phyloP scores from a whole-genome alignment of 1,140 invertebrate genomes.

The Cotesia chilonis region DNA sequence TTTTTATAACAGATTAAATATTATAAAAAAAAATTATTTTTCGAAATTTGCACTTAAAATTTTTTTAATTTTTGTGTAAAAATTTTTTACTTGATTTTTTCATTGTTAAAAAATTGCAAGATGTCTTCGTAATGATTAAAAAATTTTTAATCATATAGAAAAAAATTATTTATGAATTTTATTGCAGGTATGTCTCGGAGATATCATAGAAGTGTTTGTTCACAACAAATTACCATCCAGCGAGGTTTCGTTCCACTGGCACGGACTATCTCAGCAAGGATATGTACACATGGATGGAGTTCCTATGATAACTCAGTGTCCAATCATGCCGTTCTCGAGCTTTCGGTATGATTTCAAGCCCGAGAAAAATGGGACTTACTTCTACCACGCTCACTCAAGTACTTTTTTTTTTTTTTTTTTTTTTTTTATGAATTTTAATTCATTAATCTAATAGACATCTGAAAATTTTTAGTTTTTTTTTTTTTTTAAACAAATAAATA shows the following conservation, averaged over 20 bases:
- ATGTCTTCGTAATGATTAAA: neutral
- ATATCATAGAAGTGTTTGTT: slow-evolving; percentile 73
- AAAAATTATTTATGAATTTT: neutral
- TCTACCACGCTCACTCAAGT: slow-evolving; percentile 72
- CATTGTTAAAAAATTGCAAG: too few species aligned
- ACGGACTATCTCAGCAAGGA: slow-evolving; percentile 53
- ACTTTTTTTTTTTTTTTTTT: slow-evolving; percentile 29
- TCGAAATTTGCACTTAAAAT: too few species aligned
- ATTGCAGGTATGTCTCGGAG: slow-evolving; percentile 76
- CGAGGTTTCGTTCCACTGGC: slow-evolving; percentile 59
- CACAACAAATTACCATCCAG: slow-evolving; percentile 62
- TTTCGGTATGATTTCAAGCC: slow-evolving; percentile 68
- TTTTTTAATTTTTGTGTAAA: too few species aligned
- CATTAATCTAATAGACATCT: too few species aligned
- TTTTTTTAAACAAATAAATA: too few species aligned
- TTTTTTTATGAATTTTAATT: neutral
- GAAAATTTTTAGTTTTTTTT: too few species aligned
- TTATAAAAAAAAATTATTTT: too few species aligned
- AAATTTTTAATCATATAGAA: slow-evolving; percentile 51
- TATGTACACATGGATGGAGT: slow-evolving; percentile 71
- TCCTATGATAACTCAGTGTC: slow-evolving; percentile 70
- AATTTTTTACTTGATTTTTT: too few species aligned
- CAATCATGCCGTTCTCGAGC: slow-evolving; percentile 64
- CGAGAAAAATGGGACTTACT: slow-evolving; percentile 67
- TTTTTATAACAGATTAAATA: too few species aligned